Evolutionary conservation across 2,797 vertebrate genomes (phyloP).

Genomic region (Argyrosomus regius): DNA sequence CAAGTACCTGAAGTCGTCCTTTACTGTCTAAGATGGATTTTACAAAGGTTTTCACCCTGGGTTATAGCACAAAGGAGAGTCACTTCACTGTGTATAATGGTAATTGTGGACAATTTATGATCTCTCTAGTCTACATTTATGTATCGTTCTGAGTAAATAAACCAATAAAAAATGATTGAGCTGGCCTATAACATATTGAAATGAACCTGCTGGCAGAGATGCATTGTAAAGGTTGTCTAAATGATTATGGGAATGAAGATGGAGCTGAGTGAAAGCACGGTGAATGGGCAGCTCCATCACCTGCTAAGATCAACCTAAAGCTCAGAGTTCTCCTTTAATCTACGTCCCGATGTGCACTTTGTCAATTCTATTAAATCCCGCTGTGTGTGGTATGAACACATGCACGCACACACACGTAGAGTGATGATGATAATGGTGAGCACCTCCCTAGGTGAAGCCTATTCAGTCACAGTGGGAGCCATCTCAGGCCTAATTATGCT

Average conservation of each 20-base stretch:
- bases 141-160: conserved; percentile 82
- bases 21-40: conserved; percentile 59
- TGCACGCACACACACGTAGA: conserved; percentile 29
- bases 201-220: conserved; percentile 74
- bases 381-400: conserved; percentile 56
- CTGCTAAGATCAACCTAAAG: conserved; percentile 74
- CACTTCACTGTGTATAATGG: conserved; percentile 69
- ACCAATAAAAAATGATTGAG: conserved; percentile 81
- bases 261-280: conserved; percentile 63
- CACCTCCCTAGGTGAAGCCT: conserved; percentile 71
- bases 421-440: conserved; percentile 74
- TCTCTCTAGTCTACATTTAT: conserved; percentile 72
- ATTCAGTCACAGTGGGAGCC: conserved; percentile 75
- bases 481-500: conserved; percentile 79
- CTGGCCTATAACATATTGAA: conserved; percentile 75
- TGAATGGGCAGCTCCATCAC: conserved; percentile 75
- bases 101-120: conserved; percentile 81
- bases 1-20: conserved; percentile 35
- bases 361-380: conserved; percentile 79
- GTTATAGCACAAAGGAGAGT: conserved; percentile 72
- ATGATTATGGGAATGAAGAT: conserved; percentile 79
- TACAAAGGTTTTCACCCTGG: conserved; percentile 65
- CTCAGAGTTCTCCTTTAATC: conserved; percentile 75
- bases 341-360: conserved; percentile 74
- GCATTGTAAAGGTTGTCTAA: conserved; percentile 80